Conservation (phyloP, 1,140 invertebrate genomes). For the Eupristina koningsbergeri region DNA sequence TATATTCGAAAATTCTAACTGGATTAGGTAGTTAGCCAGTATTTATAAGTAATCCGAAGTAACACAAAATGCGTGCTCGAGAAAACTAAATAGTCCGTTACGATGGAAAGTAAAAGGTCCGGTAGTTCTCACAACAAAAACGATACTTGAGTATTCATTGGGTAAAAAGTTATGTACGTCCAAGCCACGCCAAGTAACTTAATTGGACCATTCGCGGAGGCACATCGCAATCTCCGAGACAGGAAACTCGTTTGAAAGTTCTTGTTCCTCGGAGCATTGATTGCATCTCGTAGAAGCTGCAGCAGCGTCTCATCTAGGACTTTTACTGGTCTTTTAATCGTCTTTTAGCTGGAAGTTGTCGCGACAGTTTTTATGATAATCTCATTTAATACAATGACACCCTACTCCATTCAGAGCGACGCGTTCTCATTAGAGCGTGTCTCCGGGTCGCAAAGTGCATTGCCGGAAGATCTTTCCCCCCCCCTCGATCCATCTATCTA, state of each 20-base stretch:
- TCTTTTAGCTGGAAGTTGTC: background rate
- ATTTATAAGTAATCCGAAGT: background rate
- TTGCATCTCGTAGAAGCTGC: background rate
- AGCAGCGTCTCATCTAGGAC: background rate
- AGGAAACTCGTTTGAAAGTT: constrained; percentile 24
- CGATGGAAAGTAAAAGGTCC: background rate
- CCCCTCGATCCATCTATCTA: background rate
- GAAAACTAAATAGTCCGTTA: background rate
- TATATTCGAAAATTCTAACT: background rate
- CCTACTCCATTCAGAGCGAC: too few relatives aligned
- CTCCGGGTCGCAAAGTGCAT: too few relatives aligned
- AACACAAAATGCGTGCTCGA: background rate
- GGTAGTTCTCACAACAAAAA: background rate
- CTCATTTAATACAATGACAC: background rate
- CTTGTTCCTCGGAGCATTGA: background rate
- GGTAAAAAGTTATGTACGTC: background rate
- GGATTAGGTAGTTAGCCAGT: too few relatives aligned
- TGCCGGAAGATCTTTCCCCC: too few relatives aligned
- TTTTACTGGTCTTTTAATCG: background rate
- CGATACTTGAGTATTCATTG: background rate
- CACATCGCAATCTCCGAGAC: background rate
- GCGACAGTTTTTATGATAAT: constrained; percentile 7
- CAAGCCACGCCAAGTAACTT: background rate
- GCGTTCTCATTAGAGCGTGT: too few relatives aligned
- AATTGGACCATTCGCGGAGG: constrained; percentile 1